Evolutionary conservation across 2,797 vertebrate genomes (phyloP).

Genomic region (Zalophus californianus): DNA sequence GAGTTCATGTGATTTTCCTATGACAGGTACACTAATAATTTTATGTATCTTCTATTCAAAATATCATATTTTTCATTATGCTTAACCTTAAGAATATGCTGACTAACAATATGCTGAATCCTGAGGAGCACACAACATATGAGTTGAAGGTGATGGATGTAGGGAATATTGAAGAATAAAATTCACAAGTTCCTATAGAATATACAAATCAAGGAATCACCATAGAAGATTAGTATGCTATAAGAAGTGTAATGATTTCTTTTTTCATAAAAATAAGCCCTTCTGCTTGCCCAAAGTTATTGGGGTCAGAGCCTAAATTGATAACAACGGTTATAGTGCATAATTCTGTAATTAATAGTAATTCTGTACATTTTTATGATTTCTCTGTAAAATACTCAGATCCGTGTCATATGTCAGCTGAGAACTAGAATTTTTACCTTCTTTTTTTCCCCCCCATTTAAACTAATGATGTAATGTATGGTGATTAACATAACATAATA

Average conservation of each 20-base stretch:
- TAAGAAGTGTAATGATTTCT: background rate
- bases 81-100: background rate
- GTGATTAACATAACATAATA: too few relatives aligned
- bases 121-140: background rate
- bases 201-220: background rate
- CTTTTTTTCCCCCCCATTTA: background rate
- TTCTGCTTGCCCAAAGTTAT: background rate
- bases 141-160: background rate
- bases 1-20: background rate
- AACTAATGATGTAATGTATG: too few relatives aligned
- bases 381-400: constrained; percentile 14
- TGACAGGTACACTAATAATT: background rate
- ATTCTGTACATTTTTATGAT: constrained; percentile 56
- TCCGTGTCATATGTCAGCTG: background rate
- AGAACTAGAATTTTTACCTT: constrained; percentile 9
- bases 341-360: too few relatives aligned
- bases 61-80: background rate
- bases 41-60: background rate
- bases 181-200: background rate
- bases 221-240: background rate
- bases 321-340: background rate
- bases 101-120: background rate
- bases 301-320: background rate
- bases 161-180: background rate
- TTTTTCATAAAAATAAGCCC: background rate